phyloP scores from a whole-genome alignment of 2,888 invertebrate genomes.

The Aporophyla nigra region DNA sequence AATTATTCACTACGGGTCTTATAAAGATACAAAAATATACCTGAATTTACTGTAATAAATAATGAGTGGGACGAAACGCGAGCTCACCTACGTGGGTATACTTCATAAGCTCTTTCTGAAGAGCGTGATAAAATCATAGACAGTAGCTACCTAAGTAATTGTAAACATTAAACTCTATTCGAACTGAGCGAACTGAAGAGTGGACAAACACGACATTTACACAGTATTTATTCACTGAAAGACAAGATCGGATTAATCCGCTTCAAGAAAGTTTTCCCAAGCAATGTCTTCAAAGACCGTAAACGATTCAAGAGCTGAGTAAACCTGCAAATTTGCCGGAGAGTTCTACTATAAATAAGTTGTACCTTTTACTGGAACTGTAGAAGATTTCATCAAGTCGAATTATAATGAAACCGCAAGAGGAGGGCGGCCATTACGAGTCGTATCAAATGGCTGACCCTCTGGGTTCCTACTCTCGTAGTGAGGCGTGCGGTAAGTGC shows the following conservation, averaged over 20 bases:
- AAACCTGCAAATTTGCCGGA: constrained; percentile 38
- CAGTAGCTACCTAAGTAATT: background rate
- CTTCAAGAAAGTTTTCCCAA: constrained; percentile 33
- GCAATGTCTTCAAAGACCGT: constrained; percentile 39
- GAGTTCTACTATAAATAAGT: constrained; percentile 27
- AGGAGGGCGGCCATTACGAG: constrained; percentile 52
- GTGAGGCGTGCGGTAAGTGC: constrained; percentile 48
- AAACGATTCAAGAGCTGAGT: constrained; percentile 45
- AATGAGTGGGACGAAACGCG: constrained; percentile 4
- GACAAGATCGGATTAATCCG: constrained; percentile 33
- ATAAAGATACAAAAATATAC: constrained; percentile 24
- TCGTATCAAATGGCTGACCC: constrained; percentile 61
- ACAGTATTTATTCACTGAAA: constrained; percentile 27
- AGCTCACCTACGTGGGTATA: background rate
- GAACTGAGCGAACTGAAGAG: background rate
- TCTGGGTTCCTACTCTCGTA: constrained; percentile 29
- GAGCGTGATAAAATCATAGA: background rate
- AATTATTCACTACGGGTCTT: constrained; percentile 27
- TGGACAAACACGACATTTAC: constrained; percentile 14
- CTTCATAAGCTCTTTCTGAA: background rate
- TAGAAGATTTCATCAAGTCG: constrained; percentile 47
- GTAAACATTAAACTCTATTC: constrained; percentile 1
- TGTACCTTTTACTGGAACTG: constrained; percentile 41
- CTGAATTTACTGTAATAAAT: constrained; percentile 24
- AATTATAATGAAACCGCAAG: constrained; percentile 62